A percentile compares a stretch with the other conserved stretches of the same genome.
These are phyloP conservation scores for Dryococelus australis DNA, from an alignment of 2,888 invertebrate species.

Conservation along the genomic window DNA sequence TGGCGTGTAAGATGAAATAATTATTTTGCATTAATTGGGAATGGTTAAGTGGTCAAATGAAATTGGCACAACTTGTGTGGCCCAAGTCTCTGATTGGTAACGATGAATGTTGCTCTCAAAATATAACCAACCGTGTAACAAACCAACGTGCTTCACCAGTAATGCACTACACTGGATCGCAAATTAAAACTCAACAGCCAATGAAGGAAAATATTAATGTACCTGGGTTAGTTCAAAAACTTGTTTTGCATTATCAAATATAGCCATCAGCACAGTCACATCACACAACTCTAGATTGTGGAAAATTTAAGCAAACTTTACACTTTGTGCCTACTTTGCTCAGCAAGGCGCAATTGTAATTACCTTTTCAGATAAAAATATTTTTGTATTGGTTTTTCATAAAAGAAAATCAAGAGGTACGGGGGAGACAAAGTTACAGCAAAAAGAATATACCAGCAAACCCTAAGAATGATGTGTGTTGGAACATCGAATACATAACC, in stretches of 20 bases:
- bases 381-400: no score
- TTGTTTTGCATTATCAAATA: neutral
- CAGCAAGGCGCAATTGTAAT: no score
- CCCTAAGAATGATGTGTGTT: no score
- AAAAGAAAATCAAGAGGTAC: no score
- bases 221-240: slow-evolving; percentile 6
- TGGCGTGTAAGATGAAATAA: neutral
- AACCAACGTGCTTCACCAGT: slow-evolving; percentile 8
- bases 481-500: no score
- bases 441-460: no score
- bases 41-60: slow-evolving; percentile 7
- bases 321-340: neutral
- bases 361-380: no score
- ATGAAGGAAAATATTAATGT: neutral
- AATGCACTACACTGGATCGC: neutral
- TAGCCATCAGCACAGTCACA: neutral
- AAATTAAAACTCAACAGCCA: slow-evolving; percentile 11
- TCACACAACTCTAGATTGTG: slow-evolving; percentile 3
- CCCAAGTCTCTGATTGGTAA: neutral
- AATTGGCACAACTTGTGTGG: neutral
- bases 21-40: neutral
- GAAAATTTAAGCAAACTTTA: neutral
- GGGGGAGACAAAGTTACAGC: no score
- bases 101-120: slow-evolving; percentile 9
- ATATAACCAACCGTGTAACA: neutral